phyloP scores from a whole-genome alignment of 2,797 vertebrate genomes.

The Epinephelus awoara region DNA sequence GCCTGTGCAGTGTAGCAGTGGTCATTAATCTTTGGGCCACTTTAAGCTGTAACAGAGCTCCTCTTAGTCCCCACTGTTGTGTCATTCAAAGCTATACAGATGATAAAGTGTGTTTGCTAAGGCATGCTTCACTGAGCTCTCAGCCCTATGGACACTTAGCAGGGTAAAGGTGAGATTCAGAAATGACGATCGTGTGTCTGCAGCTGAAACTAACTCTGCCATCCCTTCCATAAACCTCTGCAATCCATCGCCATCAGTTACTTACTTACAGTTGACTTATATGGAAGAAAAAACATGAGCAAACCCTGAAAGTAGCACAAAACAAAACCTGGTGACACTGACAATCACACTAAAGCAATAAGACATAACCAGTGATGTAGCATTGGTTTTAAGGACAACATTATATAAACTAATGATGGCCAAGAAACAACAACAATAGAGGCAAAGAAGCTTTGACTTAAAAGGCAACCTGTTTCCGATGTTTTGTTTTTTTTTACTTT shows the following conservation, averaged over 20 bases:
- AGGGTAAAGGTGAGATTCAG: constrained; percentile 43
- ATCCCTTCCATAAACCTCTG: neutral
- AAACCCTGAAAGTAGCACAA: neutral
- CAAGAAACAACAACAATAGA: neutral
- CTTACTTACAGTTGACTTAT: neutral
- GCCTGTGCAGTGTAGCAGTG: neutral
- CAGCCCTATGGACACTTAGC: neutral
- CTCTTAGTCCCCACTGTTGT: constrained; percentile 1
- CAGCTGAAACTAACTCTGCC: neutral
- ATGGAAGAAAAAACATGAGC: neutral
- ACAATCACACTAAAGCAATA: neutral
- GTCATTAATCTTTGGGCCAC: neutral
- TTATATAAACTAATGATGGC: neutral
- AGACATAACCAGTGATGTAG: neutral
- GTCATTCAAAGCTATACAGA: constrained; percentile 7
- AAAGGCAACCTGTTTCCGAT: too few relatives aligned
- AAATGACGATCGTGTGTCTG: neutral
- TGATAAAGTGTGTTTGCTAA: constrained; percentile 48
- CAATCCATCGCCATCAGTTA: neutral
- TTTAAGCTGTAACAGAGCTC: neutral
- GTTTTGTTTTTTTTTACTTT: too few relatives aligned
- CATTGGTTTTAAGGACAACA: neutral
- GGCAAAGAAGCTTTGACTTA: too few relatives aligned
- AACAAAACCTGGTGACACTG: neutral
- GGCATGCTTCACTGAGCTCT: constrained; percentile 23